Evolutionary conservation across 2,113 vertebrate species (phyloP).

Genomic region (Crotophaga sulcirostris): DNA sequence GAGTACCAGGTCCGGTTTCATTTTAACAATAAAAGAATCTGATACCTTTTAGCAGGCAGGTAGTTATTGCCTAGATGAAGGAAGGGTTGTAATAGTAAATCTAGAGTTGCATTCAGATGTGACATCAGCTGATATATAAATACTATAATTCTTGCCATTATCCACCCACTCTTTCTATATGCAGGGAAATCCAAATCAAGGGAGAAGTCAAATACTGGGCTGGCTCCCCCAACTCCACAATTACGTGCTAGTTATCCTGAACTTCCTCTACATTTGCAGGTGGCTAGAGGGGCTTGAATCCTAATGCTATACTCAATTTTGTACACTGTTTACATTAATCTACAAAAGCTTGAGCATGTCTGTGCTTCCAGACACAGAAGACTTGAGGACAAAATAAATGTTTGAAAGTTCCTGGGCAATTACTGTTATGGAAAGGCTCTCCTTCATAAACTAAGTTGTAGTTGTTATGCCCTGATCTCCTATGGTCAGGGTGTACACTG

Average conservation of each 20-base stretch:
- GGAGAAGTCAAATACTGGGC: neutral
- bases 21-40: conserved; percentile 65
- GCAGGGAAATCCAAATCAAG: conserved; percentile 37
- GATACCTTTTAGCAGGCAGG: conserved; percentile 68
- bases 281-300: conserved; percentile 44
- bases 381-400: neutral
- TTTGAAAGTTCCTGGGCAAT: neutral
- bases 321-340: neutral
- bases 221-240: conserved; percentile 41
- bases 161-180: conserved; percentile 45
- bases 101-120: conserved; percentile 64
- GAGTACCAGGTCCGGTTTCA: conserved; percentile 67
- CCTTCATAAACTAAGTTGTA: neutral
- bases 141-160: conserved; percentile 18
- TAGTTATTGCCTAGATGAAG: conserved; percentile 66
- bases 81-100: conserved; percentile 66
- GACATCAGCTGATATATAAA: conserved; percentile 56
- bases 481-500: accelerated
- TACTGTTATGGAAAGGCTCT: neutral
- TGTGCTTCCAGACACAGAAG: conserved; percentile 15
- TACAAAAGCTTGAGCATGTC: neutral
- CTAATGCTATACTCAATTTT: neutral
- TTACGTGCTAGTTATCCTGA: neutral
- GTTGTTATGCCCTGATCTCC: neutral
- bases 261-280: conserved; percentile 27